A percentile compares a stretch with the other conserved stretches of the same genome.
These are phyloP conservation scores for Drosophila kanekoi DNA, from an alignment of 2,888 invertebrate species.

Conservation along the genomic window DNA sequence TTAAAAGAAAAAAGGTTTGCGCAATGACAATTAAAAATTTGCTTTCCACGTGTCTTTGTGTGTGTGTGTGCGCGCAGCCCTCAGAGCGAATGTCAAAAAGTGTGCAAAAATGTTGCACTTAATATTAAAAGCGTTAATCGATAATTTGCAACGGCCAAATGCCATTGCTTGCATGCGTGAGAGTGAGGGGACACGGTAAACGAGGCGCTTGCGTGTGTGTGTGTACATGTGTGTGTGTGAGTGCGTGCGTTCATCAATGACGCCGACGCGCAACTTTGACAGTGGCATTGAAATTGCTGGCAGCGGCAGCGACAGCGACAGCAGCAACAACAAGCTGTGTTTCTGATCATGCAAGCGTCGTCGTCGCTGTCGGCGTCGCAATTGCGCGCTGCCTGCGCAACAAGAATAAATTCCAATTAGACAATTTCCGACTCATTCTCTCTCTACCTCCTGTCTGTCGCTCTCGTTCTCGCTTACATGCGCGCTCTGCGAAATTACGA, in stretches of 20 bases:
- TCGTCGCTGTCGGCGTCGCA: conserved; percentile 1
- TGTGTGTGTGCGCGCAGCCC: neutral
- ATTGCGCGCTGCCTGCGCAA: conserved; percentile 20
- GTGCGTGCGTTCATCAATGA: conserved; percentile 44
- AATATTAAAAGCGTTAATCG: conserved; percentile 13
- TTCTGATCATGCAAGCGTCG: conserved; percentile 36
- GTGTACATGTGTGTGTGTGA: conserved; percentile 15
- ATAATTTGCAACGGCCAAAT: conserved; percentile 12
- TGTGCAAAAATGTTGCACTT: conserved; percentile 1
- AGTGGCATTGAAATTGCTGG: conserved; percentile 71
- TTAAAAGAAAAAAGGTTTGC: too few relatives aligned
- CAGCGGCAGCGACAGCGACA: conserved; percentile 16
- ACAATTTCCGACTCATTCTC: conserved; percentile 44
- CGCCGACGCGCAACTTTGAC: conserved; percentile 55
- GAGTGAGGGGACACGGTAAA: neutral
- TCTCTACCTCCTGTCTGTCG: neutral
- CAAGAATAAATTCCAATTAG: conserved; percentile 55
- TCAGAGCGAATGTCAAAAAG: neutral
- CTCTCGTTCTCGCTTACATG: neutral
- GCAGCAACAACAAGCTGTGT: conserved; percentile 16
- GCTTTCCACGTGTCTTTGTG: neutral
- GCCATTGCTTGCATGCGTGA: neutral
- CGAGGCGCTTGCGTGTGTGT: neutral
- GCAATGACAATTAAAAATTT: conserved; percentile 13
- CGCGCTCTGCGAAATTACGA: conserved; percentile 28